A percentile compares a stretch with the other conserved stretches of the same genome.
Evolutionary conservation across 2,113 vertebrate genomes (phyloP).

Genomic region (Grammomys dolichurus): DNA sequence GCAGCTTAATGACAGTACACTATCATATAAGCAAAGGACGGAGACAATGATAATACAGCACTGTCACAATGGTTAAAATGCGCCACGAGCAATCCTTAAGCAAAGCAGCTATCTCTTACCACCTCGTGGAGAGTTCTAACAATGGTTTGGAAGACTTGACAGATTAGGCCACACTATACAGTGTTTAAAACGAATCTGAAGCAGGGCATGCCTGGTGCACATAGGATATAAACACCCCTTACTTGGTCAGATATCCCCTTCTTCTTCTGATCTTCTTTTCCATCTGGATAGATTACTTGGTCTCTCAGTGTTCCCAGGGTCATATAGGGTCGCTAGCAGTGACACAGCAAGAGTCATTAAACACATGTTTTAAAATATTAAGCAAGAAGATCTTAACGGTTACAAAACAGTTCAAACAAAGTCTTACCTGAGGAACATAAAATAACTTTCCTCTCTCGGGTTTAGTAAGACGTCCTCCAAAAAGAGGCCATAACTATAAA

Average conservation of each 20-base stretch:
- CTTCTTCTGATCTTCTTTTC: conserved; percentile 92
- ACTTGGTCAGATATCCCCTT: conserved; percentile 97
- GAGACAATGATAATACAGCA: neutral
- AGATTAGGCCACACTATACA: neutral
- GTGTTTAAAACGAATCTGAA: conserved; percentile 16
- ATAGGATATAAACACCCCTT: conserved; percentile 39
- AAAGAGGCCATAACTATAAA: conserved; percentile 96
- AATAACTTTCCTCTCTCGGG: conserved; percentile 98
- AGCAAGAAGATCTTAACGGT: conserved; percentile 36
- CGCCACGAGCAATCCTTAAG: neutral
- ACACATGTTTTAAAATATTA: conserved; percentile 31
- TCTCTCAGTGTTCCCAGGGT: conserved; percentile 97
- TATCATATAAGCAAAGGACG: neutral
- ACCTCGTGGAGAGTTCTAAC: neutral
- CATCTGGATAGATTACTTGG: conserved; percentile 99
- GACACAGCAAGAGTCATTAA: conserved; percentile 26
- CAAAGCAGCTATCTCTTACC: neutral
- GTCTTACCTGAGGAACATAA: conserved; percentile 97
- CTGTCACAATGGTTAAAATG: neutral
- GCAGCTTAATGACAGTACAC: neutral
- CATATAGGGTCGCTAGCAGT: conserved; percentile 97
- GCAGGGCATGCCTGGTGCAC: neutral
- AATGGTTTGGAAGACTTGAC: neutral
- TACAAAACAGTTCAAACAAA: conserved; percentile 55
- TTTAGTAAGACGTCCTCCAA: conserved; percentile 96